Evolutionary conservation across 2,888 invertebrate genomes (phyloP), one percentile per base, ranked within the genome.

Genomic region (Leucophenga montana): DNA sequence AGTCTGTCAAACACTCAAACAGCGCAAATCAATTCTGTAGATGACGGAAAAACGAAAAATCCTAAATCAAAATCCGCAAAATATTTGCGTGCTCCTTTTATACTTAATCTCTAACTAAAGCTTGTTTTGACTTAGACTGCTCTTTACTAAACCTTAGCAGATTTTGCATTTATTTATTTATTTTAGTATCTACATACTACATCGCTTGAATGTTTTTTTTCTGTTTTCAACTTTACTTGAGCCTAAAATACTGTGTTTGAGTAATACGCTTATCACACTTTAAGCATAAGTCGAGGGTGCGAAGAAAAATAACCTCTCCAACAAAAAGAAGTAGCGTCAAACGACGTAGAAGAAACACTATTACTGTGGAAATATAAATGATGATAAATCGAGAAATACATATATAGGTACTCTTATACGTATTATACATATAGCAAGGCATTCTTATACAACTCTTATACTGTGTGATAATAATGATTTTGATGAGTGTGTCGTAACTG

Each of bases 241-340:
- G 59, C 59, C 33, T 33, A 33, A 31, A n/a, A n/a, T 31, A 31
- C 4, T 39, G 11, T 8, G 11, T 39, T 20, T 39, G 61, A 44
- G 61, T 61, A 61, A 44, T 39, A 20, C 44, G 61, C 44, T 44
- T 61, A 61, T 61, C 61, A 61, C 44, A 61, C 44, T 16, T 61
- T 61, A 44, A 61, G 61, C 44, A 61, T 57, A 61, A 61, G 8
- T 53, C 18, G 18, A 50, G n/a, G n/a, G 50, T n/a, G 50, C 8
- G 6, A 61, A 33, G n/a, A 59, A 22, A 22, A 18, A 18, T 16
- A n/a, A 39, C n/a, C 4, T 14, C 16, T 16, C 14, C 11, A 61
- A 16, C 39, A 39, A 1, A 39, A 3, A 39, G 9, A 39, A 39
- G 9, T 11, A 5, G 3, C 8, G 39, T 8, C 44, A 61, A 44